phyloP scores from a whole-genome alignment of 2,888 invertebrate species.

The Patella pellucida region DNA sequence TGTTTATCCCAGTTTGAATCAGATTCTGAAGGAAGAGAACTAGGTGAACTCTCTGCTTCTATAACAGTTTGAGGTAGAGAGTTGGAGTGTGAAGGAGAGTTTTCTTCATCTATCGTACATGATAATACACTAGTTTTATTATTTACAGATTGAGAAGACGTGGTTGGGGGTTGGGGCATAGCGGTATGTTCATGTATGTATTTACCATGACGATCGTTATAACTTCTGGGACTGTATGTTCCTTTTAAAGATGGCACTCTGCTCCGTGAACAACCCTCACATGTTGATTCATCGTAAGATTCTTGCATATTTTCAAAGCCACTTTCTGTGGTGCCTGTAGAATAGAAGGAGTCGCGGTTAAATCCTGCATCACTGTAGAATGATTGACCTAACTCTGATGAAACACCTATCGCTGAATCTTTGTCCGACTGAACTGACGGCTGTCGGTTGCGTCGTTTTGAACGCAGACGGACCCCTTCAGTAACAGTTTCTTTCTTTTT shows the following conservation, averaged over 20 bases:
- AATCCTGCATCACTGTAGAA: constrained; percentile 30
- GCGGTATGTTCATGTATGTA: background rate
- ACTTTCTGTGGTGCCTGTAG: constrained; percentile 39
- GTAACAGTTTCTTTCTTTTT: constrained; percentile 13
- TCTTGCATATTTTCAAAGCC: constrained; percentile 39
- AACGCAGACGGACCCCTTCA: constrained; percentile 22
- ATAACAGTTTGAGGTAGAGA: background rate
- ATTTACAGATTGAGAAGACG: constrained; percentile 11
- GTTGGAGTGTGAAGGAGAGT: constrained; percentile 25
- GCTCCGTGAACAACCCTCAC: constrained; percentile 1
- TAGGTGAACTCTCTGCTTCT: constrained; percentile 12
- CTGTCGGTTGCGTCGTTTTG: constrained; percentile 5
- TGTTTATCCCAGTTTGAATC: constrained; percentile 17
- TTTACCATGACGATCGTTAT: background rate
- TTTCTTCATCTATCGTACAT: constrained; percentile 17
- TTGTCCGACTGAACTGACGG: constrained; percentile 32
- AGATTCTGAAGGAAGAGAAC: constrained; percentile 9
- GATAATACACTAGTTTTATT: constrained; percentile 18
- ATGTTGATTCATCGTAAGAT: constrained; percentile 27
- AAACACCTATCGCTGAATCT: constrained; percentile 35
- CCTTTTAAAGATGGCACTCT: background rate
- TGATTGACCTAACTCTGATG: constrained; percentile 30
- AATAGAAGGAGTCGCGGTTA: constrained; percentile 41
- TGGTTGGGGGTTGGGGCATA: constrained; percentile 11
- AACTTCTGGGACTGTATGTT: background rate